Evolutionary conservation across 23 tunicate species (phyloP).

Genomic region (Oikopleura dioica): DNA sequence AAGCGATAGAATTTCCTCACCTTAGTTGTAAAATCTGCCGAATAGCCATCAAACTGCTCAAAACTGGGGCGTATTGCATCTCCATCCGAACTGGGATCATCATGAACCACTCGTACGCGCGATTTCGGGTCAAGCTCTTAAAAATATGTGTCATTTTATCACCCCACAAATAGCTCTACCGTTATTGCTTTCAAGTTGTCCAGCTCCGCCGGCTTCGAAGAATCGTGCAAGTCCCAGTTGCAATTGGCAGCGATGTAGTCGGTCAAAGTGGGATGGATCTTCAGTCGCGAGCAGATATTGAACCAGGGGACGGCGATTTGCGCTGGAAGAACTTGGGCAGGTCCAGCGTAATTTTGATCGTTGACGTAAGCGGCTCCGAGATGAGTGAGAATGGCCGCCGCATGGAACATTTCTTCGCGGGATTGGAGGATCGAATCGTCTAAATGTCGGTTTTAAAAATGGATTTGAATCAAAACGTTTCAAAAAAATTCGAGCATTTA

Average conservation of each 20-base stretch:
- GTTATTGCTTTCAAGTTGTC: neutral
- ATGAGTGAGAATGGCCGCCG: neutral
- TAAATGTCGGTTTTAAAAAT: neutral
- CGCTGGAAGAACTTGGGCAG: neutral
- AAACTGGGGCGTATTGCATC: neutral
- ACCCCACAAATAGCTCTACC: no score
- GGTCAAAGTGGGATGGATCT: neutral
- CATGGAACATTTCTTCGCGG: neutral
- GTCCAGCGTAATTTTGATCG: constrained; percentile 10
- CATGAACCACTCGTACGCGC: neutral
- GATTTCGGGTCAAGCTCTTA: neutral
- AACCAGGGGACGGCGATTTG: neutral
- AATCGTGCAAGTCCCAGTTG: neutral
- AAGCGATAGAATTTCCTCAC: no score
- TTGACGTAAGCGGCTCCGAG: constrained; percentile 4
- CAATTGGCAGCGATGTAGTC: neutral
- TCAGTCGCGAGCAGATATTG: neutral
- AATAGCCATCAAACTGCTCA: neutral
- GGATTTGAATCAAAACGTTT: neutral
- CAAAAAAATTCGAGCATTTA: neutral
- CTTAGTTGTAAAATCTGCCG: neutral
- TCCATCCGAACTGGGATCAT: neutral
- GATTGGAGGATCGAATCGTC: neutral
- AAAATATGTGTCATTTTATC: no score
- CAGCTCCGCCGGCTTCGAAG: neutral